Evolutionary conservation across 1,140 invertebrate genomes (phyloP), one percentile per base, ranked within the genome.

Genomic region (Ganaspis sp.): DNA sequence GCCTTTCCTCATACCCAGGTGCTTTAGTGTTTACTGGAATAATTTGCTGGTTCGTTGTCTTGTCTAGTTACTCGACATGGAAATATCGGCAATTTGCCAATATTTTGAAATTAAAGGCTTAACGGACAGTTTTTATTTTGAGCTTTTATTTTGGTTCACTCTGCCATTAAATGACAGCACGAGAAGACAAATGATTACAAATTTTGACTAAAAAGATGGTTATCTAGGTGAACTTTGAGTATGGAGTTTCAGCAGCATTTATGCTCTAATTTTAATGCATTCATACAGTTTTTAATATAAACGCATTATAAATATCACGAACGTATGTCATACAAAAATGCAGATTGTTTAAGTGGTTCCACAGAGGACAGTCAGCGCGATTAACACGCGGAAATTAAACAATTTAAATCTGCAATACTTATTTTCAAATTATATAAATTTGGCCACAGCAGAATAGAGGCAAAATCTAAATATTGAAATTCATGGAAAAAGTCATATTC

Each of bases 341-440:
- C 58, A 64, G 58, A 64, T 64, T 64, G 58, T 64, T 64, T 64
- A 29, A 64, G 58, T 64, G 58, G 58, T 64, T 64, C 58, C 58
- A 64, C 58, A 64, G 58, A 29, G 58, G 58, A 64, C 58, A 64
- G 58, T 64, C 58, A 64, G 23, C 21, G 23, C 58, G 58, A 64
- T 29, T n/a, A 64, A 29, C 58, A 64, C 58, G 58, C 58, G n/a
- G n/a, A 29, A 64, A 64, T 64, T 29, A 64, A 64, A n/a, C 21
- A 26, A 64, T 64, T 64, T 3, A 12, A 34, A 3, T 6, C 29
- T 34, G 29, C 29, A 6, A 34, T 34, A 6, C 29, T 34, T 6
- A 34, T 34, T 3, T 34, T 34, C 29, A 34, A 34, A 34, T 34
- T 34, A 34, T n/a, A n/a, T n/a, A n/a, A n/a, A n/a, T n/a, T n/a